A percentile compares a stretch with the other conserved stretches of the same genome.
These are phyloP conservation scores for Trachythela sp. DNA, from an alignment of 64 coral and sea anemone genomes.

Conservation along the genomic window DNA sequence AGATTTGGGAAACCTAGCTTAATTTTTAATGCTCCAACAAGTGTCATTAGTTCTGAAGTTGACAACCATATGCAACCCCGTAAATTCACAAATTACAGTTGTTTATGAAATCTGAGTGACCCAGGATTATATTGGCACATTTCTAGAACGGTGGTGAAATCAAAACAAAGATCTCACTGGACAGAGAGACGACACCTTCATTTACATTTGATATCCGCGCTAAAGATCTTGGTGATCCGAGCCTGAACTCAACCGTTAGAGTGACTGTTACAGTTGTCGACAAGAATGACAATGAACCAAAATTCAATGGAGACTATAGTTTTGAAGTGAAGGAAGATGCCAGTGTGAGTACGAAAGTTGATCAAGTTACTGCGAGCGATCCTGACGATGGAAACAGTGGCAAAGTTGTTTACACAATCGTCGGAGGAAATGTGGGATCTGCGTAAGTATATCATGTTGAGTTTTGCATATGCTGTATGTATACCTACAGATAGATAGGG, in stretches of 20 bases:
- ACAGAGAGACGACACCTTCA: not conserved
- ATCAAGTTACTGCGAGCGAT: not conserved
- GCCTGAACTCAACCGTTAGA: not conserved
- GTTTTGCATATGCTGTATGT: too few species aligned
- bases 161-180: not conserved
- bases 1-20: too few species aligned
- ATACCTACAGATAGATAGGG: too few species aligned
- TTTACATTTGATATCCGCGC: not conserved
- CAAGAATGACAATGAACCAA: constrained; percentile 66
- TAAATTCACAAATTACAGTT: too few species aligned
- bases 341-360: not conserved
- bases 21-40: too few species aligned
- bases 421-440: not conserved
- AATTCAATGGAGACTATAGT: constrained; percentile 22
- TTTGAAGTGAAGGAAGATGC: not conserved
- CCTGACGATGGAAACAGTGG: not conserved
- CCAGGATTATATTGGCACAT: too few species aligned
- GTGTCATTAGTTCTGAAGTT: too few species aligned
- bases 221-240: not conserved
- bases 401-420: not conserved
- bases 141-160: not conserved
- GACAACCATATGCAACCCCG: too few species aligned
- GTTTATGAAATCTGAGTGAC: too few species aligned
- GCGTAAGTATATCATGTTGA: not conserved
- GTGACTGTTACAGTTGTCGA: constrained; percentile 58